Evolutionary conservation across 2,113 vertebrate genomes (phyloP), one percentile per base, ranked within the genome.

Genomic region (Microcebus murinus): DNA sequence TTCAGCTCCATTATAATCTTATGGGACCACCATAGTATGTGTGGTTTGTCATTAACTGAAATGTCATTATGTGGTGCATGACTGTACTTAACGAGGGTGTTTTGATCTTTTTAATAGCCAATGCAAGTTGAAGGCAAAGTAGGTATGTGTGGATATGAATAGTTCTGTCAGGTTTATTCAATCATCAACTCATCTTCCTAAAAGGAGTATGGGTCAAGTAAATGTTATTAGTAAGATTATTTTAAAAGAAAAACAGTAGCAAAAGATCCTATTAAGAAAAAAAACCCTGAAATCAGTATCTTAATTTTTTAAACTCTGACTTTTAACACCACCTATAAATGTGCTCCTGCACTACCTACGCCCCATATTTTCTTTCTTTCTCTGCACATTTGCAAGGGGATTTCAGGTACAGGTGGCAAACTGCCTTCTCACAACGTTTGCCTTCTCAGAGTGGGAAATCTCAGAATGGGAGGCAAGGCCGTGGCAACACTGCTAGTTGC

Each of bases 191-290:
- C 63, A 63, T 67, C 55, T 80, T 87, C 20, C 50, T 67, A 34
- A 83, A 74, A 89, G 57, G 23, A 95, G 48, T 83, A 29, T 45
- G 13, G 81, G 48, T 77, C 52, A 83, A 71, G 65, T 39, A 91
- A 93, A 93, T 34, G 36, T 50, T 31, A 29, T 93, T 84, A 45
- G 61, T 91, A 87, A 93, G 25, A 86, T 85, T 94, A 70, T 45
- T 95, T 83, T 83, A 55, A 86, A 90, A 95, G 65, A 94, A 88
- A 96, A 96, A 73, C 55, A 57, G 17, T n/a, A 57, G 25, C 57
- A 92, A 70, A 45, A 57, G 25, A 74, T 63, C n/a, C 74, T 83
- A 90, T 25, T 87, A 63, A 88, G 65, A 74, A 45, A 84, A 21
- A 59, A 63, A 61, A 2, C 25, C 59, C 25, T 63, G 59, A 63